These are phyloP conservation scores for Leptopilina syphax DNA, from an alignment of 2,888 invertebrate genomes.

Conservation along the genomic window DNA sequence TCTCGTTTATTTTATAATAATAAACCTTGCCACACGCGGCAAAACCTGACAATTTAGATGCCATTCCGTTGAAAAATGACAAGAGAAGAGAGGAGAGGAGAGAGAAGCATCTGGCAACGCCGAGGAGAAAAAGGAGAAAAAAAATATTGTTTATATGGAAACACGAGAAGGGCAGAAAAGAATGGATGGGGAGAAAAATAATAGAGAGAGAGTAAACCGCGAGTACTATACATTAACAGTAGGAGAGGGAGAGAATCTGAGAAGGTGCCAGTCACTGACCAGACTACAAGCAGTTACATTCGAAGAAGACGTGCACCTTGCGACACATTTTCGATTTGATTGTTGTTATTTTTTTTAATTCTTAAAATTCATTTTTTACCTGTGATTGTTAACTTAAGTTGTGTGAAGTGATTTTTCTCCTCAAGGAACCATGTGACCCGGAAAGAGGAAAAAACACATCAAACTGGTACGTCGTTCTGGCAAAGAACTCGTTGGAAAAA, in stretches of 20 bases:
- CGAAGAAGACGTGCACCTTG: conserved; percentile 28
- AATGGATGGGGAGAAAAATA: conserved; percentile 42
- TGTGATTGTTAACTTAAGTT: conserved; percentile 13
- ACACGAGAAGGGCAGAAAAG: conserved; percentile 17
- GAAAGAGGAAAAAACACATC: neutral
- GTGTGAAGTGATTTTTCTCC: conserved; percentile 4
- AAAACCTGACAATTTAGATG: conserved; percentile 28
- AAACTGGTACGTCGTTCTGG: conserved; percentile 40
- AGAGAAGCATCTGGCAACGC: conserved; percentile 24
- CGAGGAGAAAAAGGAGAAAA: conserved; percentile 1
- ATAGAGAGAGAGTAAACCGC: conserved; percentile 51
- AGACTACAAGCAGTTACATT: conserved; percentile 59
- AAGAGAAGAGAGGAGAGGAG: conserved; percentile 3
- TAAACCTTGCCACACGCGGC: conserved; percentile 2
- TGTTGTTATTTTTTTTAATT: conserved; percentile 1
- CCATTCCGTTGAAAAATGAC: conserved; percentile 31
- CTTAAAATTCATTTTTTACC: neutral
- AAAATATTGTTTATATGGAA: neutral
- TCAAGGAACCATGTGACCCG: conserved; percentile 35
- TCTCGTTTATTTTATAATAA: conserved; percentile 12
- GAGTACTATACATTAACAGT: conserved; percentile 21
- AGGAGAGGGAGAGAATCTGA: conserved; percentile 42
- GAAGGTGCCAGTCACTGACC: conserved; percentile 72
- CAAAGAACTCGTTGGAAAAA: conserved; percentile 20
- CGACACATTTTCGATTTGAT: conserved; percentile 39